These are phyloP conservation scores for Sinosuthora webbiana DNA, from an alignment of 2,113 vertebrate species.

Conservation along the genomic window DNA sequence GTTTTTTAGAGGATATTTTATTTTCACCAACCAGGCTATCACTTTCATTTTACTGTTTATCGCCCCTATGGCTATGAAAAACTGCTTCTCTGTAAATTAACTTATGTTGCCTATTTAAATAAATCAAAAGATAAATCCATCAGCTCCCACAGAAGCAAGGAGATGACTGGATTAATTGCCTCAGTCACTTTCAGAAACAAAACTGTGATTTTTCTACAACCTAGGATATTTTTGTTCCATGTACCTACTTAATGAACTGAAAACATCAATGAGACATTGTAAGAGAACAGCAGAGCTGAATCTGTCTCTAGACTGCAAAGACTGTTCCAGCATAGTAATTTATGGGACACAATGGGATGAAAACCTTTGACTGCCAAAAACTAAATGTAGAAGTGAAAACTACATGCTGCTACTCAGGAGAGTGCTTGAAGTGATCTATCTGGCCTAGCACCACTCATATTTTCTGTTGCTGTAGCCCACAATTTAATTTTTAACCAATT, in stretches of 20 bases:
- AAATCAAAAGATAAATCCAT: conserved; percentile 47
- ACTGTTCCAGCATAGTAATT: conserved; percentile 25
- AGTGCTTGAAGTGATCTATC: background rate
- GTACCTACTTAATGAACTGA: conserved; percentile 49
- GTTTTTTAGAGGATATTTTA: background rate
- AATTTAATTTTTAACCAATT: background rate
- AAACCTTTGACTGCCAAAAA: conserved; percentile 43
- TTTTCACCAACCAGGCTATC: background rate
- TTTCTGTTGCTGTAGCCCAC: background rate
- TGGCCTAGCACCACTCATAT: background rate
- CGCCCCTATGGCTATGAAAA: conserved; percentile 1
- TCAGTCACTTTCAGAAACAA: conserved; percentile 10
- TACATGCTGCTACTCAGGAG: background rate
- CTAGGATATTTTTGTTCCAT: conserved; percentile 11
- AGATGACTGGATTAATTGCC: conserved; percentile 32
- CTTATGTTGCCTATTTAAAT: conserved; percentile 24
- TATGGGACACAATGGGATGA: conserved; percentile 12
- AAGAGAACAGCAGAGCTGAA: conserved; percentile 2
- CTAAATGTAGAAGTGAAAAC: conserved; percentile 35
- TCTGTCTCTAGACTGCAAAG: conserved; percentile 16
- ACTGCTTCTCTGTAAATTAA: conserved; percentile 30
- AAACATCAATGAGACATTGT: conserved; percentile 39
- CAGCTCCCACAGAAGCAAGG: conserved; percentile 7
- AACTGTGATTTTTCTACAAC: conserved; percentile 13
- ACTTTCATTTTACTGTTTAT: conserved; percentile 10